Base-by-base conservation (phyloP, 1,140 invertebrate species). In the Oncopodura yosiiana region DNA sequence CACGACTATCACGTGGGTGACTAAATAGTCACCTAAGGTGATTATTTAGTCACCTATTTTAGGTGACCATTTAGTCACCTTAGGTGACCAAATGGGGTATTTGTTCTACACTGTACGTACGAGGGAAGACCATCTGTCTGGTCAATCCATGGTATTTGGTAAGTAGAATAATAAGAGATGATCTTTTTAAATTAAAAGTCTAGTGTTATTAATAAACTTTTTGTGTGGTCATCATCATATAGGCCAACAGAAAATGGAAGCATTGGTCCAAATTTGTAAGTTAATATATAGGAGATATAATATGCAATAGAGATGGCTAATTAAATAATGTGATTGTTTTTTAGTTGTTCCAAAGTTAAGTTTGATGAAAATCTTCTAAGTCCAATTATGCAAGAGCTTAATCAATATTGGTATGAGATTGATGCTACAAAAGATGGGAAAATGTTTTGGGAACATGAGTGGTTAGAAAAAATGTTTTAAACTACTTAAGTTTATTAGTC, bases 101-200 rank as follows among this genome's bases (percentile, higher is more conserved):
- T n/a, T n/a, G n/a, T n/a, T n/a, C n/a, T n/a, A n/a, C n/a, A n/a
- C n/a, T n/a, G n/a, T n/a, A n/a, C n/a, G n/a, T 64, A 56, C 49
- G 62, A 64, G 41, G 48, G 41, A 19, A 46, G 49, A 26, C 55
- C 62, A 3, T 57, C 58, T 1, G 56, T 64, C 41, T 64, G 59
- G 54, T 60, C 62, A 19, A 56, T 64, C 29, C 62, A 64, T 56
- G 62, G 62, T 21, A 61, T 64, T 53, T 64, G 61, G 61, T 56
- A 52, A 49, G 32, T 32, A 4, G 6, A 3, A 19, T 6, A 29
- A 18, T 44, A 36, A 41, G 14, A 34, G 14, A 34, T 34, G 14
- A 34, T 34, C 6, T 19, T 3, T 5, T 8, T 39, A 16, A 18
- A 21, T 21, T 21, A 24, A n/a, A 24, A 42, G 4, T 5, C 21